Base-by-base conservation (phyloP, 2,797 vertebrate species). In the Zenarchopterus dispar region DNA sequence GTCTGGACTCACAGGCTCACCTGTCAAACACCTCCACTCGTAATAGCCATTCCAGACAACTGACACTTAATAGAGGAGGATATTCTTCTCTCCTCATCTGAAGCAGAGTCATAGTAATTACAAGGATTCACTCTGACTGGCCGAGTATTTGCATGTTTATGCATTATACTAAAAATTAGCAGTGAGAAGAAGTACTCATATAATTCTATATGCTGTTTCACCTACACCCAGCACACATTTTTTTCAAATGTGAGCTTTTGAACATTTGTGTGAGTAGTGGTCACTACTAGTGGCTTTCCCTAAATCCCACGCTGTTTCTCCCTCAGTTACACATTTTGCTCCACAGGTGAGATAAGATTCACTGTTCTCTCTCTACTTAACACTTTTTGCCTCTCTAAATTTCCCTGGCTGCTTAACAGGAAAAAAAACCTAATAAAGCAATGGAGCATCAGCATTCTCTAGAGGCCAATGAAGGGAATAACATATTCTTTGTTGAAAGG, bases 361-460 rank as follows among this genome's bases (percentile, higher is more conserved):
- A 67, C 44, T 65, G 56, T 73, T 62, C 73, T 73, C 71, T 57
- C 61, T 69, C 70, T 75, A 6, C 67, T 80, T 64, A 71, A 81
- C 64, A 64, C 50, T 51, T 64, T 22, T 53, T 43, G 33, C 31
- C 18, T 62, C 58, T 19, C 18, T 49, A 21, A 8, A 21, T n/a
- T 8, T 7, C 39, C 31, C 21, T 6, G 15, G 19, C 41, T 2
- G 16, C 33, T 36, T 36, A 49, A 56, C 56, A 69, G 26, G 7
- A 1, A 46, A 24, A 56, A 54, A 63, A 44, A 1, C 19, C 8
- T 31, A 48, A 45, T 67, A 28, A 79, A 75, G 70, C 1, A 56
- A 81, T 88, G 83, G 88, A 89, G 75, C 86, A 83, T 89, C 73
- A 91, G 86, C 89, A 84, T 81, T 84, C 85, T 82, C 89, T 88